Evolutionary conservation across 2,797 vertebrate genomes (phyloP).

Genomic region (Epinephelus coioides): DNA sequence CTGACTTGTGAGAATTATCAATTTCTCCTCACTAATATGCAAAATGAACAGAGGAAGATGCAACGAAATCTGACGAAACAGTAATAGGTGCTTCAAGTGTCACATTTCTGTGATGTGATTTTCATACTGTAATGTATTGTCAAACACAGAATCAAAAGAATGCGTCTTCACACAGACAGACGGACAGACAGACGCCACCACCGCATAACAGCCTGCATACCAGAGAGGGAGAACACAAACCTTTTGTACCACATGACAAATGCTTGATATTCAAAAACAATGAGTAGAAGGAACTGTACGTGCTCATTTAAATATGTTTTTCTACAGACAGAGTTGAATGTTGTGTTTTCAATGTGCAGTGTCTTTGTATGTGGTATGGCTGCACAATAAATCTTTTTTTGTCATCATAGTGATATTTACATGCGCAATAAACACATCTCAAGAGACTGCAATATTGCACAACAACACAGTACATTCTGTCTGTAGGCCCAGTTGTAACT

Average conservation of each 20-base stretch:
- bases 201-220: background rate
- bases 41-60: background rate
- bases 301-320: background rate
- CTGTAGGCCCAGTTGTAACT: too few species aligned
- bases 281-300: background rate
- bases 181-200: background rate
- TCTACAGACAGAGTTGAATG: background rate
- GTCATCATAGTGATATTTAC: too few species aligned
- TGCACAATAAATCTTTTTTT: background rate
- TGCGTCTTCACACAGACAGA: background rate
- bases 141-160: background rate
- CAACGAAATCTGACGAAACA: background rate
- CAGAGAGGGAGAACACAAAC: background rate
- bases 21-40: background rate
- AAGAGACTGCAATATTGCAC: too few species aligned
- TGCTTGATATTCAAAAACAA: background rate
- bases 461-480: too few species aligned
- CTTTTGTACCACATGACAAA: background rate
- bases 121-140: background rate
- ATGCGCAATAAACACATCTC: too few species aligned
- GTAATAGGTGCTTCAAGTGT: background rate
- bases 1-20: too few species aligned
- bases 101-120: background rate
- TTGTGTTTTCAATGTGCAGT: too few species aligned
- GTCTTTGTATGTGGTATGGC: too few species aligned